Base-by-base conservation (phyloP, 1,140 invertebrate species). In the Formica selysi region DNA sequence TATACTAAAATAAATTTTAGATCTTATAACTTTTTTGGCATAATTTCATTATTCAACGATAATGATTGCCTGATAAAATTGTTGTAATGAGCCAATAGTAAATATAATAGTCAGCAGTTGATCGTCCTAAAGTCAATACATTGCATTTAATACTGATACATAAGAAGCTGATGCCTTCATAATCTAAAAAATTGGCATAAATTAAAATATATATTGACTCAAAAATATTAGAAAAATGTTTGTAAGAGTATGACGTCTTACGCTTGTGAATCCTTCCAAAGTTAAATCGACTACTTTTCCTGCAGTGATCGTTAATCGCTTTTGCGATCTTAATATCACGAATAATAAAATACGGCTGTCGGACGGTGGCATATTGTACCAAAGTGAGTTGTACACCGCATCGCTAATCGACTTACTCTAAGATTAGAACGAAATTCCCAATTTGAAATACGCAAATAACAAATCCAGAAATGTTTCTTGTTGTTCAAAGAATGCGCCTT, bases 281-380 rank as follows among this genome's bases (percentile, higher is more conserved):
- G 88, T 84, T 8, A 90, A 62, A 13, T 87, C 54, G 3, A 68
- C 44, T 29, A 90, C 65, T 86, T 89, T 83, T 54, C 86, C 86
- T 36, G 85, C 78, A 3, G 83, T 86, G 16, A 91, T 80, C 13
- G 73, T 85, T 57, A 90, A 84, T n/a, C 29, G 59, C 74, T 83
- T 87, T n/a, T 91, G 89, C 1, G 86, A 88, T 76, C 89, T 86
- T n/a, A 83, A 7, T 54, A 91, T 81, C 10, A 91, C 22, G 51
- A 91, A 73, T 16, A 88, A 19, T 44, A 91, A 68, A 29, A 71
- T 10, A 8, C 76, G 67, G 22, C 54, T 76, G 0, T 90, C 44
- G 2, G 22, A 64, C 4, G 83, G 67, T 13, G 61, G n/a, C 10
- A 90, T 16, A 8, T 83, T 5, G 1, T 91, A 90, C 83, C 89